phyloP scores from a whole-genome alignment of 64 coral and sea anemone genomes.

The Hydrozoanthus tunicans region DNA sequence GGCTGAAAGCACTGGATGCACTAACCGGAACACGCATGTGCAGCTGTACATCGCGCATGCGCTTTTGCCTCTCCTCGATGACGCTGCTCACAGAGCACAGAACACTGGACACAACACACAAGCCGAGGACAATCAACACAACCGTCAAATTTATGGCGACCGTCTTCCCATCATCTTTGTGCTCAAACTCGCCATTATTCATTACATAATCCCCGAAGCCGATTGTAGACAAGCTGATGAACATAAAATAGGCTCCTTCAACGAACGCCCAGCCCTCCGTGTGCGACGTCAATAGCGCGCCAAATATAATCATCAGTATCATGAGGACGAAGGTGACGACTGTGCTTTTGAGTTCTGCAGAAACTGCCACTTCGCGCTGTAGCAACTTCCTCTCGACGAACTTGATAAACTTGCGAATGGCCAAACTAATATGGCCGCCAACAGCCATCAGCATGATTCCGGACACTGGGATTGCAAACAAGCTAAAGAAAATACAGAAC shows the following conservation, averaged over 20 bases:
- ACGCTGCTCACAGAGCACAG: slow-evolving; percentile 84
- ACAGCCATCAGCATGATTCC: slow-evolving; percentile 93
- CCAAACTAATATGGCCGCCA: slow-evolving; percentile 76
- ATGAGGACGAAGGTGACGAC: slow-evolving; percentile 79
- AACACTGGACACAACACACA: slow-evolving; percentile 96
- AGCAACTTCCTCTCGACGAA: slow-evolving; percentile 70
- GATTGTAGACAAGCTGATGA: slow-evolving; percentile 93
- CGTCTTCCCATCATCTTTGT: slow-evolving; percentile 62
- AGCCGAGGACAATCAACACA: slow-evolving; percentile 76
- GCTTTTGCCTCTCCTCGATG: slow-evolving; percentile 91
- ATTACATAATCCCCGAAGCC: slow-evolving; percentile 98
- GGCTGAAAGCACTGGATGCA: slow-evolving; percentile 44
- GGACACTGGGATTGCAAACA: slow-evolving; percentile 84
- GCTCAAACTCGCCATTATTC: slow-evolving; percentile 77
- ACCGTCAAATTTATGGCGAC: slow-evolving; percentile 82
- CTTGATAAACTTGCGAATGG: slow-evolving; percentile 71
- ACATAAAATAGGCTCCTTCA: slow-evolving; percentile 90
- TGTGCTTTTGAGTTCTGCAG: slow-evolving; percentile 73
- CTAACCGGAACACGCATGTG: slow-evolving; percentile 46
- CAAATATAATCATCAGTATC: slow-evolving; percentile 90
- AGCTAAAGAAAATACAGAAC: slow-evolving; percentile 95
- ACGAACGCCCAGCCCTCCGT: slow-evolving; percentile 86
- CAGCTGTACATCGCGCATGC: slow-evolving; percentile 49
- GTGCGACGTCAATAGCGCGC: slow-evolving; percentile 87
- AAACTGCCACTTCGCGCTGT: slow-evolving; percentile 53